Evolutionary conservation across 2,113 vertebrate genomes (phyloP).

Genomic region (Gymnarchus niloticus): DNA sequence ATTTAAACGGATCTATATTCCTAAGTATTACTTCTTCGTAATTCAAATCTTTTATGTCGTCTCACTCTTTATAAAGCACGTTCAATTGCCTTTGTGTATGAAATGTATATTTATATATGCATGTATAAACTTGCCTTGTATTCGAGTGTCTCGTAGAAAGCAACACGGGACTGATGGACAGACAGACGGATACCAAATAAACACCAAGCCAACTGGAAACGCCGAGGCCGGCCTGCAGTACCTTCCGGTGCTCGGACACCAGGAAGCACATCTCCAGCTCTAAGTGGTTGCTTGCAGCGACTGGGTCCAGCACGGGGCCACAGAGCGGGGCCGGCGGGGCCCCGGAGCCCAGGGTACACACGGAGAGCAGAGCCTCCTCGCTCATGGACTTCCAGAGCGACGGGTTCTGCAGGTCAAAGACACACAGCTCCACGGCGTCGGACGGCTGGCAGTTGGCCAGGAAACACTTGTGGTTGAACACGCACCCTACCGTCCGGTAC

Average conservation of each 20-base stretch:
- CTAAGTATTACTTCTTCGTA: no score
- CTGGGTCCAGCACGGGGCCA: slow-evolving; percentile 68
- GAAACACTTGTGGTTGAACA: slow-evolving; percentile 89
- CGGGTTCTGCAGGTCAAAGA: slow-evolving; percentile 83
- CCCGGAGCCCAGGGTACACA: slow-evolving; percentile 73
- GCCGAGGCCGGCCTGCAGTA: slow-evolving; percentile 41
- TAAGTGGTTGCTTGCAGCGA: slow-evolving; percentile 77
- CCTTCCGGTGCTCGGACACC: slow-evolving; percentile 88
- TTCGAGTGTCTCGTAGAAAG: no score
- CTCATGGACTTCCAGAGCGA: slow-evolving; percentile 97
- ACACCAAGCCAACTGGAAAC: neutral
- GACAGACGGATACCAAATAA: no score
- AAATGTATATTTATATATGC: no score
- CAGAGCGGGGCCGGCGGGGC: slow-evolving; percentile 78
- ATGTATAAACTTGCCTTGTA: no score
- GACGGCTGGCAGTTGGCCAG: slow-evolving; percentile 89
- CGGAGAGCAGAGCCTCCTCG: slow-evolving; percentile 83
- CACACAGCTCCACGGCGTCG: slow-evolving; percentile 78
- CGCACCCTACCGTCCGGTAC: slow-evolving; percentile 83
- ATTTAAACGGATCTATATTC: no score
- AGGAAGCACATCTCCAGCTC: slow-evolving; percentile 84
- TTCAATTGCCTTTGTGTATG: no score
- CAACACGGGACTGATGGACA: no score
- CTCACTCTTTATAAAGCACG: no score
- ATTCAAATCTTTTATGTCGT: no score